These are phyloP conservation scores for Caenorhabditis briggsae DNA, from an alignment of 1,140 invertebrate genomes.

Conservation along the genomic window DNA sequence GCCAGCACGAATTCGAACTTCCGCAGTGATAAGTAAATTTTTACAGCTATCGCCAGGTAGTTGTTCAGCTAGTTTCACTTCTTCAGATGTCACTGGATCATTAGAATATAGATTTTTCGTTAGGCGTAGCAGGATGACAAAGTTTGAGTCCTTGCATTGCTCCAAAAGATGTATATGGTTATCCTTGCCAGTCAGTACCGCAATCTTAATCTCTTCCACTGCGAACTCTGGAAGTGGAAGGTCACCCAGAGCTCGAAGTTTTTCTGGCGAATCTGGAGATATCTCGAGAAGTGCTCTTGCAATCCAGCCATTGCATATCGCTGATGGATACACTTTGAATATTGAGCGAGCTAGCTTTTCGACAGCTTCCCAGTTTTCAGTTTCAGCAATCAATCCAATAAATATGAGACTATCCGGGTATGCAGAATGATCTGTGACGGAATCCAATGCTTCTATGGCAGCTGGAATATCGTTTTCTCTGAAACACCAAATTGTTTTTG, in stretches of 20 bases:
- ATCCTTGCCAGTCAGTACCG: background rate
- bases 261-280: background rate
- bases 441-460: background rate
- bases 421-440: background rate
- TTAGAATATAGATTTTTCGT: background rate
- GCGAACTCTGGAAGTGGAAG: conserved; percentile 23
- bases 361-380: conserved; percentile 16
- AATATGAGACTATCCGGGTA: conserved; percentile 33
- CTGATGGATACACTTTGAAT: background rate
- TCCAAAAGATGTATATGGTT: background rate
- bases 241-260: background rate
- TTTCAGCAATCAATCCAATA: conserved; percentile 4
- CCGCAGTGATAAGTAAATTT: background rate
- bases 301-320: conserved; percentile 3
- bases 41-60: background rate
- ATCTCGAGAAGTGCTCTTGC: background rate
- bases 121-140: background rate
- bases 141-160: background rate
- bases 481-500: no score
- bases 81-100: background rate
- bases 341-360: background rate
- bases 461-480: conserved; percentile 7
- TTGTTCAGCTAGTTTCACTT: background rate
- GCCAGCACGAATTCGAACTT: conserved; percentile 43
- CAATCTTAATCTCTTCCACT: conserved; percentile 11